phyloP scores from a whole-genome alignment of 1,140 invertebrate genomes.

The Heterodera schachtii region DNA sequence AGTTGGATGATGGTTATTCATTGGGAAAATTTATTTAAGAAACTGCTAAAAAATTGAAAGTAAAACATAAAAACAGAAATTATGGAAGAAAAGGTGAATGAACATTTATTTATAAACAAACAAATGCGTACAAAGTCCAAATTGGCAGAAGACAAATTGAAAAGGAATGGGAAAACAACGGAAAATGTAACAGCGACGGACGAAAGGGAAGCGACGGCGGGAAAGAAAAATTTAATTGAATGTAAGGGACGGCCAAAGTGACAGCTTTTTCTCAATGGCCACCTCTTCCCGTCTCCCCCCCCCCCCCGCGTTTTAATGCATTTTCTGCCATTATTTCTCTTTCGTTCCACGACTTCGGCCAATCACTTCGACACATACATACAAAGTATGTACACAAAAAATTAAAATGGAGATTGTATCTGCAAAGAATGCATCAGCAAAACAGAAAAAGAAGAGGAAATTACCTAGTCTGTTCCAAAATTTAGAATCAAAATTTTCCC shows the following conservation, averaged over 20 bases:
- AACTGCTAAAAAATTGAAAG: slow-evolving; percentile 5
- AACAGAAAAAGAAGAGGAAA: background rate
- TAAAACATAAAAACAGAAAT: slow-evolving; percentile 11
- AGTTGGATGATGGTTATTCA: background rate
- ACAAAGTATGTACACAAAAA: background rate
- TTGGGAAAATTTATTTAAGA: slow-evolving; percentile 4
- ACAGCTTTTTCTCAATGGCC: background rate
- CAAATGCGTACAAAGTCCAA: background rate
- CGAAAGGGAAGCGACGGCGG: background rate
- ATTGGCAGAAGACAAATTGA: background rate
- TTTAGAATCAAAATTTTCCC: too few species aligned
- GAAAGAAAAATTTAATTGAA: background rate
- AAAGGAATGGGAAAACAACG: background rate
- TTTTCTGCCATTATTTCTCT: background rate
- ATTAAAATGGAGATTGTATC: background rate
- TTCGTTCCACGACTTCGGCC: background rate
- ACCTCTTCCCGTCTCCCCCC: background rate
- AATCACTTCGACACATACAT: background rate
- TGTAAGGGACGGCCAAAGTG: background rate
- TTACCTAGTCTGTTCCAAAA: background rate
- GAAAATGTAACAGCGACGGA: background rate
- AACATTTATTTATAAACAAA: background rate
- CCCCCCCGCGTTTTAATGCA: too few species aligned
- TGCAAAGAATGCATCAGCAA: too few species aligned
- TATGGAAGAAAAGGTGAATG: background rate